Conservation (phyloP, 2,888 invertebrate species). For the Serrognathus titanus region DNA sequence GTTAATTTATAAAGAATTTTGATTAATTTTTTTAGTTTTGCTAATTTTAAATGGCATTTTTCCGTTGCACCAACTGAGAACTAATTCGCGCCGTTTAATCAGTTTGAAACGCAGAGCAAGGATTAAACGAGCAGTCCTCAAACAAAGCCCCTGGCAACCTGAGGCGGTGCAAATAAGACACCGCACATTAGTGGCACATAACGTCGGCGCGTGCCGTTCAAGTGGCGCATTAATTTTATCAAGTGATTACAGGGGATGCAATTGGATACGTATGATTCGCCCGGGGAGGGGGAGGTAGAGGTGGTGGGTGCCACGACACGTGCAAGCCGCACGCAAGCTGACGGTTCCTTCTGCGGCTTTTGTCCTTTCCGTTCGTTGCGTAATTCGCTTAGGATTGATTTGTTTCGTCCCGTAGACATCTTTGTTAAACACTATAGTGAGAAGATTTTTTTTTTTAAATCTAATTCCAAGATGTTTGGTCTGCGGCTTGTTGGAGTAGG, state of each 20-base stretch:
- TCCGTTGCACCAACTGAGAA: no score
- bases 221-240: slow-evolving; percentile 47
- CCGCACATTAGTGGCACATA: slow-evolving; percentile 25
- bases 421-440: no score
- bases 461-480: not conserved
- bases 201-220: slow-evolving; percentile 39
- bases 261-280: slow-evolving; percentile 40
- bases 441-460: no score
- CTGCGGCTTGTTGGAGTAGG: not conserved
- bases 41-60: not conserved
- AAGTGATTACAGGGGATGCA: slow-evolving; percentile 44
- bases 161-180: slow-evolving; percentile 17
- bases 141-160: not conserved
- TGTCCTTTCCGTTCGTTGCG: slow-evolving; percentile 2
- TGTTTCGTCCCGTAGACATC: not conserved
- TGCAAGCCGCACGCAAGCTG: slow-evolving; percentile 31
- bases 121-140: no score
- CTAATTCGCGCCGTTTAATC: no score
- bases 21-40: slow-evolving; percentile 15
- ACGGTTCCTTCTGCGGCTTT: not conserved
- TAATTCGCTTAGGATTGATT: slow-evolving; percentile 9
- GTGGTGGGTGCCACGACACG: slow-evolving; percentile 32
- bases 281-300: slow-evolving; percentile 25
- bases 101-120: no score
- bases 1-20: no score